phyloP scores from a whole-genome alignment of 2,797 vertebrate genomes.

The Babyrousa celebensis region DNA sequence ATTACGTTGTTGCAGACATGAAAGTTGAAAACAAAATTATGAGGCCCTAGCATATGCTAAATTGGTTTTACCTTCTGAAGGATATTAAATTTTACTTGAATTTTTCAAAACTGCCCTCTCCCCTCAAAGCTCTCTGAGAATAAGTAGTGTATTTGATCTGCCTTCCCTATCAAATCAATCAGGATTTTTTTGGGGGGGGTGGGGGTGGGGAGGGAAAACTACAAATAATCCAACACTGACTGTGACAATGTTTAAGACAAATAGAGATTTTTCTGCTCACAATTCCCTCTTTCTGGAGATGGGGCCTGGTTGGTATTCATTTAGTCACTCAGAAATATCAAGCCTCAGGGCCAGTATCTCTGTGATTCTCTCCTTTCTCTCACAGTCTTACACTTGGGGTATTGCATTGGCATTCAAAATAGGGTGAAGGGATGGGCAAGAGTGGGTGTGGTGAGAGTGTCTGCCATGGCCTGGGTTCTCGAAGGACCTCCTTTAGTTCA shows the following conservation, averaged over 20 bases:
- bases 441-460: neutral
- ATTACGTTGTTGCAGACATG: neutral
- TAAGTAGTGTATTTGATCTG: conserved; percentile 2
- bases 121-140: conserved; percentile 4
- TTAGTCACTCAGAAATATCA: neutral
- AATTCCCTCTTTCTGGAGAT: neutral
- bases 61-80: conserved; percentile 29
- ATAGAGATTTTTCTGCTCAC: neutral
- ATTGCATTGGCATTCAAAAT: neutral
- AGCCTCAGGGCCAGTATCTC: neutral
- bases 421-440: neutral
- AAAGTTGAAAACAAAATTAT: conserved; percentile 42
- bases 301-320: neutral
- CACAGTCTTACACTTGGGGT: neutral
- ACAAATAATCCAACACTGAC: neutral
- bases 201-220: rapidly evolving
- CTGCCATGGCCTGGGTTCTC: neutral
- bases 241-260: conserved; percentile 4
- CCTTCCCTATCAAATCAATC: neutral
- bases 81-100: neutral
- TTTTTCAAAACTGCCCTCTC: conserved; percentile 46
- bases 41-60: neutral
- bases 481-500: neutral
- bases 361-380: neutral
- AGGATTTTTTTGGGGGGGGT: neutral